Percentiles rank a stretch among this genome's conserved stretches.
phyloP scores from a whole-genome alignment of 2,113 vertebrate species.

The Podarcis muralis region DNA sequence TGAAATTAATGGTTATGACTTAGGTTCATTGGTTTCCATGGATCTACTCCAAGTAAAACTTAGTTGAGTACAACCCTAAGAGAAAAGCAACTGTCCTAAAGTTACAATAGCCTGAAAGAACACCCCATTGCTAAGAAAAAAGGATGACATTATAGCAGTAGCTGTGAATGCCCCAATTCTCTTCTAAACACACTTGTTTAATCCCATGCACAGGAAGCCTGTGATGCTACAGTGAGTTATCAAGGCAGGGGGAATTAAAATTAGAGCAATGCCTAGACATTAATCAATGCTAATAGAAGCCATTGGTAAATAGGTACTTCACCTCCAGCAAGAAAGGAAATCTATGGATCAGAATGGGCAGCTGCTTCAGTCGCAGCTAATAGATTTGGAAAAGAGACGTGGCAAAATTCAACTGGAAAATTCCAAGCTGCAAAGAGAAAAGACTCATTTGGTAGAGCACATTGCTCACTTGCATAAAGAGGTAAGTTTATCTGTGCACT shows the following conservation, averaged over 20 bases:
- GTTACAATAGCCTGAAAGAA: too few species aligned
- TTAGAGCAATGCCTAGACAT: not conserved
- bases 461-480: constrained; percentile 55
- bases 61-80: not conserved
- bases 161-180: too few species aligned
- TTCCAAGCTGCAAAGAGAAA: constrained; percentile 30
- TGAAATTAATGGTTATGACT: not conserved
- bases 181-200: not conserved
- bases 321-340: constrained; percentile 38
- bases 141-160: not conserved
- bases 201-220: not conserved
- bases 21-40: not conserved
- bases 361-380: constrained; percentile 40
- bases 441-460: constrained; percentile 33
- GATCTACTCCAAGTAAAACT: too few species aligned
- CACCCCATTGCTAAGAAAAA: not conserved
- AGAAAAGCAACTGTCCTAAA: not conserved
- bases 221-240: not conserved
- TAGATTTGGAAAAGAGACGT: constrained; percentile 29
- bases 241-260: not conserved
- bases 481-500: constrained; percentile 28
- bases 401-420: constrained; percentile 14
- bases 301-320: constrained; percentile 6
- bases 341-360: constrained; percentile 24
- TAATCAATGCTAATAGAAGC: not conserved